Evolutionary conservation across 2,113 vertebrate species (phyloP).

Genomic region (Macroglossus sobrinus): DNA sequence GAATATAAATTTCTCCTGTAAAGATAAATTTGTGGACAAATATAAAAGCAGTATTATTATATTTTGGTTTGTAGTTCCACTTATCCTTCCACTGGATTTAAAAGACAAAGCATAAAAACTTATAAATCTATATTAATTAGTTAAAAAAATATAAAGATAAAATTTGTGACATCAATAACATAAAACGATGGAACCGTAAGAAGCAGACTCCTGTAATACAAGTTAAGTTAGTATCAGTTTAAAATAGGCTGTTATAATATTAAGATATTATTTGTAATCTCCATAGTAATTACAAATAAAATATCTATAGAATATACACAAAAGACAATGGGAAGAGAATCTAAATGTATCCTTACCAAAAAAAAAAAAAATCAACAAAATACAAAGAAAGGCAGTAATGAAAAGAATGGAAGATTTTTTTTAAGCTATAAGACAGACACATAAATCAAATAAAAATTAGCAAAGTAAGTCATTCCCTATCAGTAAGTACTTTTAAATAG

Average conservation of each 20-base stretch:
- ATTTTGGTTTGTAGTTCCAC: not conserved
- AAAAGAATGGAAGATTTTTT: not conserved
- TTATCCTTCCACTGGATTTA: not conserved
- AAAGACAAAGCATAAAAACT: not conserved
- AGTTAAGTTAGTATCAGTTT: not conserved
- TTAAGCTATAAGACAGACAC: not conserved
- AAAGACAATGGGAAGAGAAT: not conserved
- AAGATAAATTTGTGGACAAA: not conserved
- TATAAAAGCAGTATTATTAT: not conserved
- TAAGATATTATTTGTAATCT: not conserved
- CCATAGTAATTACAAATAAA: not conserved
- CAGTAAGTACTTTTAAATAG: not conserved
- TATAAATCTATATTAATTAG: not conserved
- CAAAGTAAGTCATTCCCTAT: not conserved
- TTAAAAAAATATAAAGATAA: not conserved
- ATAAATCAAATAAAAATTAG: not conserved
- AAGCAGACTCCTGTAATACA: not conserved
- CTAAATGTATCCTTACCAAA: not conserved
- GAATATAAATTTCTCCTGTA: not conserved
- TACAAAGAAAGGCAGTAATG: not conserved
- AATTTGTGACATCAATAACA: not conserved
- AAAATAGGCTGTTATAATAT: not conserved
- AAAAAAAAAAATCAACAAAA: not conserved
- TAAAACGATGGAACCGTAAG: not conserved
- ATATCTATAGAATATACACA: not conserved